Evolutionary conservation across 2,888 invertebrate species (phyloP), one percentile per base, ranked within the genome.

Genomic region (Tenodera sinensis): DNA sequence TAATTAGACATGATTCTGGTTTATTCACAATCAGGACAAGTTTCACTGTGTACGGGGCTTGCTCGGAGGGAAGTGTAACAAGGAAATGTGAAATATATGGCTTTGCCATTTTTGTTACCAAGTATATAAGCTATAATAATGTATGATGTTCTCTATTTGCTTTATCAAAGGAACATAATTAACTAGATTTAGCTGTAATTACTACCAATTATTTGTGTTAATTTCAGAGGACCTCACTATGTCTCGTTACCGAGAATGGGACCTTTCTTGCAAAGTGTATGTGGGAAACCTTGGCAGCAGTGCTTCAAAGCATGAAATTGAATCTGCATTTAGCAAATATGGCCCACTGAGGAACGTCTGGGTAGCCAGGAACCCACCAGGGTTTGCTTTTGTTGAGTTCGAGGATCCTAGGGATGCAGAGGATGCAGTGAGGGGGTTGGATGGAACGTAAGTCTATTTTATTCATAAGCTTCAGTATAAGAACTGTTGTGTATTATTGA

Each of bases 361-460:
- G 98, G 98, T 98, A 88, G 98, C 98, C 0, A 94, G 98, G 92
- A 98, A 98, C 93, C 98, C 98, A 83, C 98, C 98, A 9, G 98
- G 98, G 28, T 98, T 98, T 93, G 98, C 98, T 0, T 98, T 98
- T 93, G 97, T 97, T 7, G 98, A 98, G 93, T 98, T 96, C 93
- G 97, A 98, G 94, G 98, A 98, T 92, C 96, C 97, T 27, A 94
- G 98, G 90, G 98, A 98, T 93, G 98, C 98, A 25, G 97, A 97
- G 93, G 98, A 98, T 93, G 96, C 97, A 54, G 97, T 97, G 25
- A 94, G 97, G 92, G 97, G 97, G 42, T 94, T 98, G 92, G 97
- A 97, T 93, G 97, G 97, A 94, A 96, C 96, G 97, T 97, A 94
- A 95, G 96, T 94, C 12, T 42, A 12, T 1, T 34, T 34, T n/a